These are phyloP conservation scores for Mus minutoides DNA, from an alignment of 2,797 vertebrate species.

Conservation along the genomic window DNA sequence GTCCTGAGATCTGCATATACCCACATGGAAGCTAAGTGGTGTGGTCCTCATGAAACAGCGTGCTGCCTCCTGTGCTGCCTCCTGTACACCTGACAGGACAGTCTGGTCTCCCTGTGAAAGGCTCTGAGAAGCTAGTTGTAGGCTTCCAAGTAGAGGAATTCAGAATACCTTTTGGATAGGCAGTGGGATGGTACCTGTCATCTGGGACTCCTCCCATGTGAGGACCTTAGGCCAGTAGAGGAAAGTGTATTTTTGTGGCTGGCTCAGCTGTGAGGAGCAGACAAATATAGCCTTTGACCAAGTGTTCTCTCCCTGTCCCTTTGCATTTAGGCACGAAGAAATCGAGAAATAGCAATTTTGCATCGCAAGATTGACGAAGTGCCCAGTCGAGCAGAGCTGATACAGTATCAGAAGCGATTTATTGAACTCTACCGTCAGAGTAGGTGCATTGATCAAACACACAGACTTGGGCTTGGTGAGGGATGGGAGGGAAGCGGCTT, in stretches of 20 bases:
- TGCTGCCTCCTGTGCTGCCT: not conserved
- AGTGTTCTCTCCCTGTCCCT: constrained; percentile 66
- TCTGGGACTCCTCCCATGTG: not conserved
- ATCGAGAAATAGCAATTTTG: constrained; percentile 97
- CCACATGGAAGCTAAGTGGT: fast-evolving
- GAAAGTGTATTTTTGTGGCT: not conserved
- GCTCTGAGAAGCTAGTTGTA: not conserved
- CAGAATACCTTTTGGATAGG: not conserved
- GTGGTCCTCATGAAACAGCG: not conserved
- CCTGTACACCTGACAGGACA: not conserved
- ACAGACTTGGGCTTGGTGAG: constrained; percentile 49
- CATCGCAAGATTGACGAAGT: constrained; percentile 99
- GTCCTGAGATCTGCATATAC: not conserved
- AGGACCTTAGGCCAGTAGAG: not conserved
- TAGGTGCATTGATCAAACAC: constrained; percentile 84
- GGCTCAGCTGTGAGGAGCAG: not conserved
- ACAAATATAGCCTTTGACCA: constrained; percentile 47
- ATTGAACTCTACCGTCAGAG: constrained; percentile 98
- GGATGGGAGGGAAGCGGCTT: not conserved
- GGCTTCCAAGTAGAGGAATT: not conserved
- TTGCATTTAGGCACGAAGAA: constrained; percentile 93
- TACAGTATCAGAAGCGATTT: constrained; percentile 99
- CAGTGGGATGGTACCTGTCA: not conserved
- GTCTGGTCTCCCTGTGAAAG: not conserved
- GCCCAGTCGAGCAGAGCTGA: constrained; percentile 96